Evolutionary conservation across 2,797 vertebrate genomes (phyloP).

Genomic region (Potorous gilbertii): DNA sequence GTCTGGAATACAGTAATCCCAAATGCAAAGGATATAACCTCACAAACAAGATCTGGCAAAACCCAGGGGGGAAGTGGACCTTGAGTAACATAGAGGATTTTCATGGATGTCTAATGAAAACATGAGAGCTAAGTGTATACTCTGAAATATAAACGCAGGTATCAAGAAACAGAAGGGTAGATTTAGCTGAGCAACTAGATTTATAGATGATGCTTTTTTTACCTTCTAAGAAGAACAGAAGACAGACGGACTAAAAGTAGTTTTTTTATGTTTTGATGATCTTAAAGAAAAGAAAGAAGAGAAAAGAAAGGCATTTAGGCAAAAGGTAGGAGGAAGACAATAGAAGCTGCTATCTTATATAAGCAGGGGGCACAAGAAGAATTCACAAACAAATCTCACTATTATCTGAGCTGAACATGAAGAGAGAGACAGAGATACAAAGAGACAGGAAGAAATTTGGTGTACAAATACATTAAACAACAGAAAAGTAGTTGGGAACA

Average conservation of each 20-base stretch:
- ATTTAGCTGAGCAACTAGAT: not conserved
- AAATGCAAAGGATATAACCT: not conserved
- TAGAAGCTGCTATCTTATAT: not conserved
- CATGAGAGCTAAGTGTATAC: not conserved
- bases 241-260: not conserved
- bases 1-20: not conserved
- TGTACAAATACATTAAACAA: not conserved
- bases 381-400: not conserved
- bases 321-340: not conserved
- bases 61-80: not conserved
- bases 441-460: not conserved
- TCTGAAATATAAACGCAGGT: not conserved
- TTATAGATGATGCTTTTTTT: not conserved
- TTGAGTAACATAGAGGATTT: not conserved
- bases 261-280: not conserved
- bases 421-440: not conserved
- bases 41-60: not conserved
- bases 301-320: not conserved
- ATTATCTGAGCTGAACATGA: not conserved
- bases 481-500: not conserved
- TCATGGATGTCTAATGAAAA: not conserved
- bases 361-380: not conserved
- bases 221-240: not conserved
- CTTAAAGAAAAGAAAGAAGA: not conserved
- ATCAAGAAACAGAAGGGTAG: not conserved